These are phyloP conservation scores for Melipona quadrifasciata DNA, from an alignment of 1,140 invertebrate species.

Conservation along the genomic window DNA sequence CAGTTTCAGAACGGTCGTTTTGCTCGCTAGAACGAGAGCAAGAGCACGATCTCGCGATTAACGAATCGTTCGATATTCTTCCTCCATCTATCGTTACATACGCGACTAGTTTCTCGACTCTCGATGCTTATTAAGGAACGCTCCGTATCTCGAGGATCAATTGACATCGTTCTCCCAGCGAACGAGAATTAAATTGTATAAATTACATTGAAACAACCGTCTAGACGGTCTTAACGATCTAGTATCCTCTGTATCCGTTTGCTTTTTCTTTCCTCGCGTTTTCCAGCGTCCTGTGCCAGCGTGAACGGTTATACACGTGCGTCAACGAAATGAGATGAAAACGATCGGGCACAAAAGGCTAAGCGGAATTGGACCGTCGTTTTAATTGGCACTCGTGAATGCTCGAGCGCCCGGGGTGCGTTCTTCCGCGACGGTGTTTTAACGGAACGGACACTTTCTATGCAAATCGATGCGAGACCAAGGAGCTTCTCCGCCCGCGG, in stretches of 20 bases:
- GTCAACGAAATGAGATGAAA: conserved; percentile 38
- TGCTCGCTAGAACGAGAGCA: too few relatives aligned
- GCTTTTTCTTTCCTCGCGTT: neutral
- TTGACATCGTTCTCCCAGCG: neutral
- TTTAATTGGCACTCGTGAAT: conserved; percentile 54
- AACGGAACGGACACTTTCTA: conserved; percentile 57
- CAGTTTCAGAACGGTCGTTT: too few relatives aligned
- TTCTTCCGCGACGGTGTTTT: conserved; percentile 47
- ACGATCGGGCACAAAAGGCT: conserved; percentile 19
- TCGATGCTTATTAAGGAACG: neutral
- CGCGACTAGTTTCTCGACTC: neutral
- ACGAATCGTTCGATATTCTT: neutral
- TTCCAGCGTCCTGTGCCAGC: neutral
- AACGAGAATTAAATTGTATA: neutral
- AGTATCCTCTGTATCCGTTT: too few relatives aligned
- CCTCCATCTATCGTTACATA: neutral
- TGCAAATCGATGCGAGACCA: conserved; percentile 62
- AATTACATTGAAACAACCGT: neutral
- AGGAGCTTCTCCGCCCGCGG: conserved; percentile 39
- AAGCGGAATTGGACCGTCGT: conserved; percentile 50
- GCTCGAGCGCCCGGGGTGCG: neutral
- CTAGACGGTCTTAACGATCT: neutral
- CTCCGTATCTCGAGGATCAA: neutral
- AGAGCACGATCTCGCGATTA: too few relatives aligned
- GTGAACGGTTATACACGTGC: neutral